Evolutionary conservation across 2,797 vertebrate genomes (phyloP), one percentile per base, ranked within the genome.

Genomic region (Carapus acus): DNA sequence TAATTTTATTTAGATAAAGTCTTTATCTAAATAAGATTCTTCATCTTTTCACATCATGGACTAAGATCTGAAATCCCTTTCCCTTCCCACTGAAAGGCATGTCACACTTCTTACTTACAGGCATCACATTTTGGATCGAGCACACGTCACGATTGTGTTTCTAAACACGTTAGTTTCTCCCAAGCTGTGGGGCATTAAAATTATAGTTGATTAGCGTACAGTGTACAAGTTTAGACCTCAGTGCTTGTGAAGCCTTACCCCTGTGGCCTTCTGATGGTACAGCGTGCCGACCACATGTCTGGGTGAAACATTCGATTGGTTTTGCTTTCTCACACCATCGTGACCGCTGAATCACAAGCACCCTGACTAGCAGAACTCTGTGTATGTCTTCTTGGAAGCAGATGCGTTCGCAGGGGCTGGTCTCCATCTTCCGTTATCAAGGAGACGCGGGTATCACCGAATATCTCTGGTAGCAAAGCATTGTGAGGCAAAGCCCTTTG

Each of bases 381-480:
- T 13, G 27, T 55, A 51, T 58, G 50, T 65, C 20, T 34, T 13
- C 33, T 7, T 21, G 36, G 5, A 55, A 27, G 15, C 42, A 27
- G n/a, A 59, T 52, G 40, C 61, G 12, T 37, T 23, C 39, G 46
- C 37, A 43, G 59, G 53, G 41, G 53, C 52, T 13, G 8, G 29
- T 29, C 7, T 43, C 15, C 55, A n/a, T 66, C 33, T 44, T 34
- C 9, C 51, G 12, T 56, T 46, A 37, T 61, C 43, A 19, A 27
- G 37, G 19, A 31, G 31, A 31, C 21, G n/a, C 40, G 56, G 70
- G 65, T 68, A 51, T 69, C 44, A 51, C 39, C 29, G 54, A 52
- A 43, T 19, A 1, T 42, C 52, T 59, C 41, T 43, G 29, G 29
- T 43, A 43, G 65, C 54, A 40, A 42, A 23, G 54, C 40, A 48